Evolutionary conservation across 2,797 vertebrate species (phyloP), one percentile per base, ranked within the genome.

Genomic region (Karalla daura): DNA sequence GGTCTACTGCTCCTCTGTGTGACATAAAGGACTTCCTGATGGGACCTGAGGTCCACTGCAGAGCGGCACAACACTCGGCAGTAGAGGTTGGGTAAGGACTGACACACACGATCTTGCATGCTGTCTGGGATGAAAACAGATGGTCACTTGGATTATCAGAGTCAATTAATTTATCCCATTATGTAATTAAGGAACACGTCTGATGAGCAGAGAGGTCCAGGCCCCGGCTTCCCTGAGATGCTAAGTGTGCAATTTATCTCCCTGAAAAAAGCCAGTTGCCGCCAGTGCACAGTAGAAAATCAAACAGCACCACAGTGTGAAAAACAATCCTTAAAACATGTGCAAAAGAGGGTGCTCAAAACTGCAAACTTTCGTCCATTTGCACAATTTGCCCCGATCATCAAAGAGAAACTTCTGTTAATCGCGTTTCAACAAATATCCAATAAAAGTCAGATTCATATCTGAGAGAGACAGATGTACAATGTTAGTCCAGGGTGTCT

Each of bases 101-200:
- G 74, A 64, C 75, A 87, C 79, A 72, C 63, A 51, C 63, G 41
- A 70, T 72, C 76, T 63, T 58, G 59, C 80, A 73, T 71, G 40
- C 76, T 78, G 80, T 86, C 89, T 88, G 83, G 80, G 69, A 75
- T 54, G 70, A 73, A 76, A 68, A 83, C 90, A 93, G 89, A 93
- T 90, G 91, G 91, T 86, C 84, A 91, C 80, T 88, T 90, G 91
- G 89, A 91, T 91, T 93, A 86, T 91, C 89, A 69, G 76, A 90
- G 75, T 78, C 80, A 64, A 89, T 92, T 90, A 80, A 90, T 90
- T 91, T 56, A 90, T 89, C 86, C 79, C 70, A 88, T 92, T 90
- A 90, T 86, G 79, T 89, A 86, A 91, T 92, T 92, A 89, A 89
- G 79, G 84, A 77, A 80, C 61, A 78, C 75, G 63, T 54, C 62